A percentile compares a stretch with the other conserved stretches of the same genome.
Conservation (phyloP, 1,140 invertebrate genomes). For the Scaptomyza hsui region DNA sequence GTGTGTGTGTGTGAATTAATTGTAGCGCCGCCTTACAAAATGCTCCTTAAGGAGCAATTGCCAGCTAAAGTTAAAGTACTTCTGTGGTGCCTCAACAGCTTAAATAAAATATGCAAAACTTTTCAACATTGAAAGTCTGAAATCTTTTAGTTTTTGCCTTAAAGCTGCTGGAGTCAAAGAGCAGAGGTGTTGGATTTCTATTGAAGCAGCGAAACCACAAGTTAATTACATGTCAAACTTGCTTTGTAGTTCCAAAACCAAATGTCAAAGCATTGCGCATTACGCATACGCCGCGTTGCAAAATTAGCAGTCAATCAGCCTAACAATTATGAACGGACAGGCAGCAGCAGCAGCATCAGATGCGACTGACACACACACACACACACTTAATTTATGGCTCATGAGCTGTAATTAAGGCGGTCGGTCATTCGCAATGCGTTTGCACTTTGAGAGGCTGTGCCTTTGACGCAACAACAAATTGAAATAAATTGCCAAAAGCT, state of each 20-base stretch:
- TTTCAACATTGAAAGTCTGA: background rate
- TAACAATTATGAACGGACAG: conserved; percentile 36
- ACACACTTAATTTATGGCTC: conserved; percentile 34
- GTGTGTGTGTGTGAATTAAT: conserved; percentile 55
- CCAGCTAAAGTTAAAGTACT: conserved; percentile 53
- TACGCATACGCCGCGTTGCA: conserved; percentile 32
- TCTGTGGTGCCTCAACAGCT: conserved; percentile 10
- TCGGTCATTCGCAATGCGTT: conserved; percentile 5
- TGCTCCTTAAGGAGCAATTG: conserved; percentile 68
- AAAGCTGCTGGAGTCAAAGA: too few relatives aligned
- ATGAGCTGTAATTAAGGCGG: conserved; percentile 37
- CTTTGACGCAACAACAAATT: conserved; percentile 45
- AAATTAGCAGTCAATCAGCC: conserved; percentile 37
- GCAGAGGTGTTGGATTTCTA: conserved; percentile 62
- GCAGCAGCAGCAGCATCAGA: background rate
- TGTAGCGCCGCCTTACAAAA: conserved; percentile 59
- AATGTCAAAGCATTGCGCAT: conserved; percentile 26
- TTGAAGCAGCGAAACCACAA: conserved; percentile 41
- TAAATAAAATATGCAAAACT: background rate
- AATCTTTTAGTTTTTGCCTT: background rate
- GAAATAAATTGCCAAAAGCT: conserved; percentile 51
- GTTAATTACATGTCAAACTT: conserved; percentile 53
- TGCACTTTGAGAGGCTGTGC: conserved; percentile 6
- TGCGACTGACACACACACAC: background rate
- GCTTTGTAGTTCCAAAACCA: background rate